A percentile compares a stretch with the other conserved stretches of the same genome.
Conservation (phyloP, 2,888 invertebrate genomes). For the Diarsia mendica region DNA sequence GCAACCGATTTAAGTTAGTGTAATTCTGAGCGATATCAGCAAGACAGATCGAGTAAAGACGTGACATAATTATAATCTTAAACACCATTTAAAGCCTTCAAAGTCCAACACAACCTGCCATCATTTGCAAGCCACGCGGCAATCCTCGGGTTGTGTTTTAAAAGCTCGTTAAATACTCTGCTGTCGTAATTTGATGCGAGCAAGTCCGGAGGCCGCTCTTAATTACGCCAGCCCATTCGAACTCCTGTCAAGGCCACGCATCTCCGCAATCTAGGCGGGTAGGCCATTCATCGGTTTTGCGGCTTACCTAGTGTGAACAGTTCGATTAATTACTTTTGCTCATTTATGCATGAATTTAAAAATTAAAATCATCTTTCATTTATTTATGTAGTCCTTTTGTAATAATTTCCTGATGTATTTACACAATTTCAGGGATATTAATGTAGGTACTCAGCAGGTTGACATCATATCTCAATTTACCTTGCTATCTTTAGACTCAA, state of each 20-base stretch:
- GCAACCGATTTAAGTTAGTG: neutral
- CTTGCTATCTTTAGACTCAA: neutral
- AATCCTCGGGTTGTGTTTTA: constrained; percentile 48
- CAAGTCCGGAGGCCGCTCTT: constrained; percentile 37
- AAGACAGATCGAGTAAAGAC: neutral
- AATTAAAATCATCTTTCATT: neutral
- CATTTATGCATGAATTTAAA: neutral
- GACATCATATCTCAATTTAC: neutral
- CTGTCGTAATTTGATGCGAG: constrained; percentile 46
- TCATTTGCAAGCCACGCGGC: constrained; percentile 8
- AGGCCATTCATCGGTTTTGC: constrained; percentile 36
- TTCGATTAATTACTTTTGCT: constrained; percentile 9
- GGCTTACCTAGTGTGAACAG: constrained; percentile 35
- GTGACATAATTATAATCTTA: constrained; percentile 3
- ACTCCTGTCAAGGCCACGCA: constrained; percentile 51
- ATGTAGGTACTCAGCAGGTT: neutral
- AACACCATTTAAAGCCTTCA: neutral
- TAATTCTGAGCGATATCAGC: neutral
- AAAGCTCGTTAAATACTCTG: constrained; percentile 58
- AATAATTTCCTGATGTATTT: neutral
- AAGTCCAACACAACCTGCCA: neutral
- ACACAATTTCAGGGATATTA: neutral
- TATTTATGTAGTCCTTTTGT: neutral
- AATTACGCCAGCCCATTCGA: constrained; percentile 57
- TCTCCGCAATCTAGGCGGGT: constrained; percentile 17